A percentile compares a stretch with the other conserved stretches of the same genome.
Conservation (phyloP, 1,140 invertebrate species). For the Neodiprion fabricii region DNA sequence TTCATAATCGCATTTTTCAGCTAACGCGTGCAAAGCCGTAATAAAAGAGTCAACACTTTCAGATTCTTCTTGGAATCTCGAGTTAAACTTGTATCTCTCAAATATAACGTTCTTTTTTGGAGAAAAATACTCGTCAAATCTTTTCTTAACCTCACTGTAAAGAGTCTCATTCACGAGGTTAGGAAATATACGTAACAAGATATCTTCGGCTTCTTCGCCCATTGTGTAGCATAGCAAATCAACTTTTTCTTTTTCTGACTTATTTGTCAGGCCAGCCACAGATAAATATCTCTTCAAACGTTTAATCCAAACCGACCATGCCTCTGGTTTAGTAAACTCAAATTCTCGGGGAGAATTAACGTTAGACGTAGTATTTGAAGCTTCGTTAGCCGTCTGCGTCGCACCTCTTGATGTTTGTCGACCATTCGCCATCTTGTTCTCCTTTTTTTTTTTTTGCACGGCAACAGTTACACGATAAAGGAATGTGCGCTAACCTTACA, state of each 20-base stretch:
- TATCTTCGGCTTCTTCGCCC: slow-evolving; percentile 41
- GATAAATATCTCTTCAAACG: slow-evolving; percentile 38
- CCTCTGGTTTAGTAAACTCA: slow-evolving; percentile 29
- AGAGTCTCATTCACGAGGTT: slow-evolving; percentile 6
- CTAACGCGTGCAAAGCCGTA: slow-evolving; percentile 41
- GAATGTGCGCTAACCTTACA: no score
- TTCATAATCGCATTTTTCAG: slow-evolving; percentile 45
- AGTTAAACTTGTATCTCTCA: slow-evolving; percentile 48
- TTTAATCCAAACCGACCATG: slow-evolving; percentile 38
- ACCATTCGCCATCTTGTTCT: no score
- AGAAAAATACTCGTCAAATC: slow-evolving; percentile 47
- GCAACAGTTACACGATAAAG: no score
- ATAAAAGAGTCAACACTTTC: slow-evolving; percentile 49
- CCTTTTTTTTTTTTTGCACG: no score
- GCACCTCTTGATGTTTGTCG: no score
- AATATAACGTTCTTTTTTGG: slow-evolving; percentile 48
- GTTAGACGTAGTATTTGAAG: neutral
- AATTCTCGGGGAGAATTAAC: slow-evolving; percentile 4
- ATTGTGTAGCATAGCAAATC: slow-evolving; percentile 38
- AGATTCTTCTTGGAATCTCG: slow-evolving; percentile 36
- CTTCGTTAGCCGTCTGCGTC: no score
- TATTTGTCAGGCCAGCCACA: slow-evolving; percentile 27
- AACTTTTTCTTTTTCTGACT: slow-evolving; percentile 37
- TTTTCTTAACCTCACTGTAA: slow-evolving; percentile 29
- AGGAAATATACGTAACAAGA: slow-evolving; percentile 28